A percentile compares a stretch with the other conserved stretches of the same genome.
phyloP scores from a whole-genome alignment of 2,113 vertebrate species.

The Castor canadensis region DNA sequence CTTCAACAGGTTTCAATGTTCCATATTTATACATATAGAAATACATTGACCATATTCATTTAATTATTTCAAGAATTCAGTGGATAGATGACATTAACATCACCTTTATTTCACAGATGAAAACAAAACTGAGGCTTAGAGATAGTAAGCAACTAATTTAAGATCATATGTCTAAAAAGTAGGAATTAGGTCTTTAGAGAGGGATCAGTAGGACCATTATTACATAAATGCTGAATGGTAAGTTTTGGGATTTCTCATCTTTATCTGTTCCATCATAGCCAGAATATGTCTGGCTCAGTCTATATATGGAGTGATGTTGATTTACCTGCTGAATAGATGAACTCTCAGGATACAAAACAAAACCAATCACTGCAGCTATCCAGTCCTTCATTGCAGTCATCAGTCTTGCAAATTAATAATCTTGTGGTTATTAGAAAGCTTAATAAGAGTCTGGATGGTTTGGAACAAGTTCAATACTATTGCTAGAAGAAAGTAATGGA shows the following conservation, averaged over 20 bases:
- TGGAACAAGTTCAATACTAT: not conserved
- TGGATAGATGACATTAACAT: not conserved
- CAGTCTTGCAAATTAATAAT: not conserved
- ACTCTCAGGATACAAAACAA: not conserved
- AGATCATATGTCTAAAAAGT: conserved; percentile 2
- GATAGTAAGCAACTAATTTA: not conserved
- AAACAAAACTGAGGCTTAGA: not conserved
- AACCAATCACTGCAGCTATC: not conserved
- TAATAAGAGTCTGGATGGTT: not conserved
- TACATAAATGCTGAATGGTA: not conserved
- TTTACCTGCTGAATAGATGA: not conserved
- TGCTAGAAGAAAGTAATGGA: not conserved
- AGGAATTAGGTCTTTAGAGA: not conserved
- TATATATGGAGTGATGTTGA: not conserved
- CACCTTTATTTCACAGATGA: not conserved
- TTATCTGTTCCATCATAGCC: not conserved
- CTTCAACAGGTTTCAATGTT: no score
- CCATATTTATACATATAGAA: no score
- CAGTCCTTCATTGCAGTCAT: not conserved
- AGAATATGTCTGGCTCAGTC: not conserved
- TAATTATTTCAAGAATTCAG: not conserved
- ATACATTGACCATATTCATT: no score
- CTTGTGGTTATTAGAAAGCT: conserved; percentile 2
- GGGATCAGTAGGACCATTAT: not conserved
- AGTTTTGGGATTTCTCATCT: not conserved